Percentiles rank a stretch among this genome's conserved stretches.
phyloP scores from a whole-genome alignment of 2,113 vertebrate genomes.

The Perognathus longimembris region DNA sequence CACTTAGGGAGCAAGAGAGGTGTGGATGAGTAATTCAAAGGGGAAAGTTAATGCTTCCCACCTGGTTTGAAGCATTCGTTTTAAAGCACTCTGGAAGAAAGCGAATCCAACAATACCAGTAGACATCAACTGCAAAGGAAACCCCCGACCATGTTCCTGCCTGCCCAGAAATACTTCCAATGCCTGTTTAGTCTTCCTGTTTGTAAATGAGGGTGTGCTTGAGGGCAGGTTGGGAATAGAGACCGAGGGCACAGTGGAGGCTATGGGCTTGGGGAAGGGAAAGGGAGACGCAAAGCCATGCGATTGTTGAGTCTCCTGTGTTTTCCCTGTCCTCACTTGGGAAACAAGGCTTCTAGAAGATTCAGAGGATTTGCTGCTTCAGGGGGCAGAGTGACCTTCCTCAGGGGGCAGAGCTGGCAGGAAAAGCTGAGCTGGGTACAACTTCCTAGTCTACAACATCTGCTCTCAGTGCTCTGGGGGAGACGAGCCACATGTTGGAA shows the following conservation, averaged over 20 bases:
- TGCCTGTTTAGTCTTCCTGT: background rate
- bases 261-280: background rate
- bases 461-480: background rate
- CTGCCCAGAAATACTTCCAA: background rate
- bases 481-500: slow-evolving; percentile 5
- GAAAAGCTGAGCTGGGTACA: background rate
- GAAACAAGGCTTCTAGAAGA: slow-evolving; percentile 14
- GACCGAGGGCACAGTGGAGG: background rate
- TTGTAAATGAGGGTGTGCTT: background rate
- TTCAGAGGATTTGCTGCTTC: background rate
- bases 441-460: background rate
- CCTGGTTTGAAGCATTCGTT: slow-evolving; percentile 46
- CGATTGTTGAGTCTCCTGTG: background rate
- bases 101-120: background rate
- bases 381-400: background rate
- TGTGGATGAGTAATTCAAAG: background rate
- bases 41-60: background rate
- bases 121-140: slow-evolving; percentile 5
- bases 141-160: background rate
- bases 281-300: background rate
- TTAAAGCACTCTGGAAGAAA: slow-evolving; percentile 43
- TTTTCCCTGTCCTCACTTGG: background rate
- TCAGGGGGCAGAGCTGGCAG: background rate
- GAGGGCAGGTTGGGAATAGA: background rate
- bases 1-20: background rate